These are phyloP conservation scores for Panulirus ornatus DNA, from an alignment of 1,140 invertebrate genomes.

Conservation along the genomic window DNA sequence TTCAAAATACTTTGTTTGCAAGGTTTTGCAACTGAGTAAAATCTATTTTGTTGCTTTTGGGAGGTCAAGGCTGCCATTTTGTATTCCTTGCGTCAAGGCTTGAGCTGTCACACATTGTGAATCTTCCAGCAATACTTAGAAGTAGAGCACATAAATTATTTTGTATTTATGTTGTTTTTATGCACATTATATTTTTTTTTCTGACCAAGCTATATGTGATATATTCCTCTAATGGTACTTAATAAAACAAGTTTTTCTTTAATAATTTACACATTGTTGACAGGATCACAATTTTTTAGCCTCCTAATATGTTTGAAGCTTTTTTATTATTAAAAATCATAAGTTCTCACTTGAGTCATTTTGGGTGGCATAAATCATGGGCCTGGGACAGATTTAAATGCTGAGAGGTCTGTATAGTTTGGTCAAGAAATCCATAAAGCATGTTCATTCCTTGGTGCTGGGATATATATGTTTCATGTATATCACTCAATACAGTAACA, in stretches of 20 bases:
- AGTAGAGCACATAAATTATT: conserved; percentile 32
- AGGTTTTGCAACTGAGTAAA: conserved; percentile 6
- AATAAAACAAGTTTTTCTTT: conserved; percentile 8
- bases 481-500: conserved; percentile 33
- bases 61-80: conserved; percentile 32
- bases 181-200: background rate
- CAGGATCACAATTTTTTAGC: background rate
- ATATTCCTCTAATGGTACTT: conserved; percentile 9
- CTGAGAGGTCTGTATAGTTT: background rate
- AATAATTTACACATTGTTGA: background rate
- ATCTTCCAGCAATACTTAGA: conserved; percentile 40
- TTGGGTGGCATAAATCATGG: background rate
- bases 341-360: no score
- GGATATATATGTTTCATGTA: conserved; percentile 46
- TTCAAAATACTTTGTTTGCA: background rate
- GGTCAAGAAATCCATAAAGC: background rate
- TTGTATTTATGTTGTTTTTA: conserved; percentile 17
- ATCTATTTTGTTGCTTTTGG: conserved; percentile 14
- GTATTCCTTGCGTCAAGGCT: conserved; percentile 47
- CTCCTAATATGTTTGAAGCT: no score
- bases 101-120: conserved; percentile 45
- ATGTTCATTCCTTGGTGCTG: conserved; percentile 55
- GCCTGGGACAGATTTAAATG: background rate
- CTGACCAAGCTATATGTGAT: background rate
- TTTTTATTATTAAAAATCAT: no score